Base-by-base conservation (phyloP, 2,113 vertebrate species). In the Vanacampus margaritifer region DNA sequence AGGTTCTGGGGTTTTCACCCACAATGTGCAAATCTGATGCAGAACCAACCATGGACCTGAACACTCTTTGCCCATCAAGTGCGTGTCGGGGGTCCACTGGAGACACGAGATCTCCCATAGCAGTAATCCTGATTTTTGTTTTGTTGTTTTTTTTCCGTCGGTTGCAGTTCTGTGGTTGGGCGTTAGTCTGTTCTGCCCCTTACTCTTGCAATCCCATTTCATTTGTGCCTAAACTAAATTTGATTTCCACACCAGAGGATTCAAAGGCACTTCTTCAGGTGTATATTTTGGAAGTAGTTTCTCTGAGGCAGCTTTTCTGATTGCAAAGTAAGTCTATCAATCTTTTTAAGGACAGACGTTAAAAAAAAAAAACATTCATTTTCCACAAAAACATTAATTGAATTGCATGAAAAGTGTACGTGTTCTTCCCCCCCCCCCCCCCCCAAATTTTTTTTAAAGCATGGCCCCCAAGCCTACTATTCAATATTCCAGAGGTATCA, bases 221-320 rank as follows among this genome's bases (percentile, higher is more conserved):
- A 85, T 84, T 82, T 78, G 76, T 56, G 79, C 72, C 72, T 75
- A 75, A 67, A 76, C 77, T 82, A 80, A 78, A 85, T 88, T 87
- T 84, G 68, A 79, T 82, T 81, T 86, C 81, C 75, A 78, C 50
- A n/a, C 73, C 72, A 79, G 74, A 78, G 71, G 74, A 64, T 77
- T 88, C 75, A 67, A 78, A 79, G 84, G 83, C 74, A 82, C 69
- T 81, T 82, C 79, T 82, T 83, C 77, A 86, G 83, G 79, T 85
- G 83, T 81, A 83, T 80, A 79, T 84, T 83, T 79, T 72, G 70
- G 72, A 79, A 67, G 76, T 69, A 61, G 61, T 81, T 83, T 77
- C 73, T 79, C 64, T 73, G 75, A 56, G 14, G 74, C 72, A 79
- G 82, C 71, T 81, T 85, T 89, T 82, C 86, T 75, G 73, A 79